Conservation (phyloP, 2,888 invertebrate genomes). For the Molorchus minor region DNA sequence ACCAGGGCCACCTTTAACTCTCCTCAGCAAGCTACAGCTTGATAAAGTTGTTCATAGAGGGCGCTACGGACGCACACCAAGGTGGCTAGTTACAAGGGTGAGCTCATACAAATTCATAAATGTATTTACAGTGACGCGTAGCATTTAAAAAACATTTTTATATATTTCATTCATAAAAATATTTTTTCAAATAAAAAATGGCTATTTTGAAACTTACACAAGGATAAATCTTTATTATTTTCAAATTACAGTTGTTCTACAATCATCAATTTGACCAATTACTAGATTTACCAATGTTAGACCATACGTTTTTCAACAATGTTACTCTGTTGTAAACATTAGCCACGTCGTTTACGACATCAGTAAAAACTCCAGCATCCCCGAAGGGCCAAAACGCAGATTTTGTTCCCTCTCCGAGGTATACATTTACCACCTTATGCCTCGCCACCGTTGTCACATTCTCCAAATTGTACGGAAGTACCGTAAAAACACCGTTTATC, state of each 20-base stretch:
- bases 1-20: too few relatives aligned
- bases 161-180: too few relatives aligned
- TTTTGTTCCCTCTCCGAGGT: conserved; percentile 36
- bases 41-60: too few relatives aligned
- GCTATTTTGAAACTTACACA: too few relatives aligned
- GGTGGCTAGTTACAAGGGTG: too few relatives aligned
- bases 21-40: too few relatives aligned
- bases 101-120: too few relatives aligned
- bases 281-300: conserved; percentile 52
- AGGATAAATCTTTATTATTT: too few relatives aligned
- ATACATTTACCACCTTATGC: conserved; percentile 44
- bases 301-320: conserved; percentile 53
- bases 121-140: too few relatives aligned
- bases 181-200: too few relatives aligned
- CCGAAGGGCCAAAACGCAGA: conserved; percentile 26
- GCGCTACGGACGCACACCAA: too few relatives aligned
- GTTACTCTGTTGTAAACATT: conserved; percentile 43
- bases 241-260: neutral
- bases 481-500: conserved; percentile 42
- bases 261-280: conserved; percentile 3
- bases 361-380: conserved; percentile 40
- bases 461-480: conserved; percentile 40
- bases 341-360: conserved; percentile 34
- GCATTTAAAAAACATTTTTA: too few relatives aligned
- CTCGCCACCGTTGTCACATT: conserved; percentile 35